Evolutionary conservation across 2,113 vertebrate genomes (phyloP).

Genomic region (Oreocharis arfaki): DNA sequence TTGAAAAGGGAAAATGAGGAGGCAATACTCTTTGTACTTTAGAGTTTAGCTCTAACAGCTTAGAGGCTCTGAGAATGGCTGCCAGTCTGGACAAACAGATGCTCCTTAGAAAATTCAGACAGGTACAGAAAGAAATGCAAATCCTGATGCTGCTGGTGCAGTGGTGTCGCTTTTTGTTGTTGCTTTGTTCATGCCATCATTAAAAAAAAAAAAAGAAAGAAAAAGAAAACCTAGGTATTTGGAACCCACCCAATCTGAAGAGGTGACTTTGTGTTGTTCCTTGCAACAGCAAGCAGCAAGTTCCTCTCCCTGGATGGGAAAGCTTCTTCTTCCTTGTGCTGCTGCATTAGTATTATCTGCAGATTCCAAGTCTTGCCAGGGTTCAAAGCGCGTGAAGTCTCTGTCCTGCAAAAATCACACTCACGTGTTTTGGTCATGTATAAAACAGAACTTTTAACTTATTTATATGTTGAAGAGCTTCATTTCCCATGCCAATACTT

Average conservation of each 20-base stretch:
- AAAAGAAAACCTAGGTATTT: conserved; percentile 7
- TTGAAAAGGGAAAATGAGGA: conserved; percentile 13
- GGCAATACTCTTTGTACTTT: neutral
- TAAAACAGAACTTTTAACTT: conserved; percentile 73
- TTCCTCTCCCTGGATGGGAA: conserved; percentile 22
- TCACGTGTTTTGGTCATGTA: conserved; percentile 75
- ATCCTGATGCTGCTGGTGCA: conserved; percentile 48
- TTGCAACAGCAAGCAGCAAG: conserved; percentile 35
- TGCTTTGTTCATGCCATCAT: conserved; percentile 58
- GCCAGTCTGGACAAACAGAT: conserved; percentile 47
- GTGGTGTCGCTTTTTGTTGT: conserved; percentile 27
- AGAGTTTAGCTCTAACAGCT: neutral
- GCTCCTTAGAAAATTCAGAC: conserved; percentile 35
- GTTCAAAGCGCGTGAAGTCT: conserved; percentile 52
- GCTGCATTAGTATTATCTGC: neutral
- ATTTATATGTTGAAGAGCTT: conserved; percentile 68
- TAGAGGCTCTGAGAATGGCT: conserved; percentile 52
- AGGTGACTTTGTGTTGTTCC: conserved; percentile 9
- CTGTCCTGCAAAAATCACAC: conserved; percentile 45
- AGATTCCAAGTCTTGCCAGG: conserved; percentile 20
- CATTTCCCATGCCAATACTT: conserved; percentile 1
- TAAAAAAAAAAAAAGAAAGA: neutral
- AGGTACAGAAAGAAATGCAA: conserved; percentile 10
- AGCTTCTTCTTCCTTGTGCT: neutral
- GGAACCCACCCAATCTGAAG: conserved; percentile 51